phyloP scores from a whole-genome alignment of 2,888 invertebrate genomes.

The Argyra leucocephala region DNA sequence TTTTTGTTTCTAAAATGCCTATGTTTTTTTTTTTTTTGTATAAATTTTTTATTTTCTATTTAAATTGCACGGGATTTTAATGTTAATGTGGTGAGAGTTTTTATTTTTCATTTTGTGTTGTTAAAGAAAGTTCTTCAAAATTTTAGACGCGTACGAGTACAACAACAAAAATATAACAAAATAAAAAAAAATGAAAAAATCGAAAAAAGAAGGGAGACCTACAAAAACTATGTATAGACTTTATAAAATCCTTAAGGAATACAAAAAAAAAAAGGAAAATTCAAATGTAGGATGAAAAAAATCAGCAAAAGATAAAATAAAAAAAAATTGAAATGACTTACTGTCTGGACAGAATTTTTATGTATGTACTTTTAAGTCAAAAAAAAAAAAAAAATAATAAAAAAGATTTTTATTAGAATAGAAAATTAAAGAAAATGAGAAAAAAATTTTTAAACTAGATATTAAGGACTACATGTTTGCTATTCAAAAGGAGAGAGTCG shows the following conservation, averaged over 20 bases:
- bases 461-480: too few species aligned
- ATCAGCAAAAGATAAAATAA: background rate
- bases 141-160: background rate
- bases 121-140: background rate
- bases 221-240: background rate
- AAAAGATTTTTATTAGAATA: too few species aligned
- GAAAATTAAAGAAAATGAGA: too few species aligned
- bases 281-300: background rate
- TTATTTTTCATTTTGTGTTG: background rate
- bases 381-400: too few species aligned
- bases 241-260: background rate
- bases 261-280: background rate
- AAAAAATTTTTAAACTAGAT: too few species aligned
- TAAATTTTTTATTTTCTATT: background rate
- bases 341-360: background rate
- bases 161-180: background rate
- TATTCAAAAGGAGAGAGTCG: too few species aligned
- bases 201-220: background rate
- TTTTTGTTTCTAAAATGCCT: background rate
- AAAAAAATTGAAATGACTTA: background rate
- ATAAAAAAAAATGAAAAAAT: background rate
- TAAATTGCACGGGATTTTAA: background rate
- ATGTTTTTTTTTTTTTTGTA: background rate
- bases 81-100: background rate
- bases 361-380: too few species aligned